phyloP scores from a whole-genome alignment of 2,113 vertebrate genomes.

The Callipepla squamata region DNA sequence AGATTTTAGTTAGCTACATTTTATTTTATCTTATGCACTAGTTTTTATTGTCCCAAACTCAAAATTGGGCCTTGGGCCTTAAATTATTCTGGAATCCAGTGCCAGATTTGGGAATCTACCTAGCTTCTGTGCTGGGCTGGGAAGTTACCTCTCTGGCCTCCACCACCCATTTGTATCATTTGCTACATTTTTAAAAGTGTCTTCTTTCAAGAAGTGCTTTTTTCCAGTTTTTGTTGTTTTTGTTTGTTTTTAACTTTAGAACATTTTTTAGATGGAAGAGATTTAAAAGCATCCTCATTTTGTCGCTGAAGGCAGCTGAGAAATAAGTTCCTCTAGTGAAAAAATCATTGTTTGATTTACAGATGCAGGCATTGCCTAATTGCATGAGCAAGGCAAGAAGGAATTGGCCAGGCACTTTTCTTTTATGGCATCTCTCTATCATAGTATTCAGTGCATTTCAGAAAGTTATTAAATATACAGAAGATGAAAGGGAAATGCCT shows the following conservation, averaged over 20 bases:
- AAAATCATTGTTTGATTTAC: slow-evolving; percentile 39
- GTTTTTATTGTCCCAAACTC: background rate
- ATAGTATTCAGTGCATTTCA: slow-evolving; percentile 2
- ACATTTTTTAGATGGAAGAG: background rate
- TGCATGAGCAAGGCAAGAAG: background rate
- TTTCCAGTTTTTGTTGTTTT: background rate
- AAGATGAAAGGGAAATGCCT: slow-evolving; percentile 52
- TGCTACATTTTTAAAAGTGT: background rate
- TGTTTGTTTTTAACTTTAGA: background rate
- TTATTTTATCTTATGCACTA: background rate
- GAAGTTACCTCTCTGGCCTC: background rate
- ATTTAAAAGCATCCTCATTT: background rate
- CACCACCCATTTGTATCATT: background rate
- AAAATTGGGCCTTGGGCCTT: background rate
- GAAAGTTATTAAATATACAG: slow-evolving; percentile 49
- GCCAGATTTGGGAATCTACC: background rate
- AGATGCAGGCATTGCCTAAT: slow-evolving; percentile 9
- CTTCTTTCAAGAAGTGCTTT: background rate
- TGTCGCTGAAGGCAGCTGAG: background rate
- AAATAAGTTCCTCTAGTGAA: background rate
- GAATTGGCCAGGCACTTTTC: slow-evolving; percentile 20
- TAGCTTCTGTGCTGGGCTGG: background rate
- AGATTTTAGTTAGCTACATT: background rate
- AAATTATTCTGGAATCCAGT: background rate
- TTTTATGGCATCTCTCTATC: slow-evolving; percentile 65